Evolutionary conservation across 2,888 invertebrate species (phyloP).

Genomic region (Galerucella nymphaeae): DNA sequence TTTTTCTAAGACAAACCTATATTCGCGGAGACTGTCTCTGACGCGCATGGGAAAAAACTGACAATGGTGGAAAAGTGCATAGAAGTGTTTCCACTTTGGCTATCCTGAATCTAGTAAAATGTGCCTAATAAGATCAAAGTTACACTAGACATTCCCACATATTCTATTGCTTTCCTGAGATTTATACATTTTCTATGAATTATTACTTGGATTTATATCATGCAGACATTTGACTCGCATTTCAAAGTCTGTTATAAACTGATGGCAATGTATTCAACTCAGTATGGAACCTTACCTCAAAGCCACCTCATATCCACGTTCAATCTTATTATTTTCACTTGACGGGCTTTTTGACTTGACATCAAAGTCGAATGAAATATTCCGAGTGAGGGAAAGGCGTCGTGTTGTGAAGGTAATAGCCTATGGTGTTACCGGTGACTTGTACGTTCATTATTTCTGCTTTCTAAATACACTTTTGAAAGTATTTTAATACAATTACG

Average conservation of each 20-base stretch:
- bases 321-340: neutral
- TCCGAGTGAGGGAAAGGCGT: neutral
- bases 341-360: constrained; percentile 4
- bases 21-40: no score
- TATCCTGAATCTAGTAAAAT: no score
- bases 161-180: neutral
- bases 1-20: no score
- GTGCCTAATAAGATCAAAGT: no score
- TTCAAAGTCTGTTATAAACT: neutral
- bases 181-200: neutral
- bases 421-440: neutral
- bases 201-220: neutral
- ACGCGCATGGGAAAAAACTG: no score
- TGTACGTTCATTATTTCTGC: neutral
- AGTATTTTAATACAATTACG: neutral
- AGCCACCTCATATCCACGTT: neutral
- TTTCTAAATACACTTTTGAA: neutral
- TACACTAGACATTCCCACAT: no score
- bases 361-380: neutral
- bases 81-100: no score
- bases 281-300: neutral
- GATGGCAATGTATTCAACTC: neutral
- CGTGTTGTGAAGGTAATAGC: neutral
- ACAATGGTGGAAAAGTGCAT: no score
- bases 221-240: neutral